A percentile compares a stretch with the other conserved stretches of the same genome.
Conservation (phyloP, 1,140 invertebrate species). For the Danaus plexippus region DNA sequence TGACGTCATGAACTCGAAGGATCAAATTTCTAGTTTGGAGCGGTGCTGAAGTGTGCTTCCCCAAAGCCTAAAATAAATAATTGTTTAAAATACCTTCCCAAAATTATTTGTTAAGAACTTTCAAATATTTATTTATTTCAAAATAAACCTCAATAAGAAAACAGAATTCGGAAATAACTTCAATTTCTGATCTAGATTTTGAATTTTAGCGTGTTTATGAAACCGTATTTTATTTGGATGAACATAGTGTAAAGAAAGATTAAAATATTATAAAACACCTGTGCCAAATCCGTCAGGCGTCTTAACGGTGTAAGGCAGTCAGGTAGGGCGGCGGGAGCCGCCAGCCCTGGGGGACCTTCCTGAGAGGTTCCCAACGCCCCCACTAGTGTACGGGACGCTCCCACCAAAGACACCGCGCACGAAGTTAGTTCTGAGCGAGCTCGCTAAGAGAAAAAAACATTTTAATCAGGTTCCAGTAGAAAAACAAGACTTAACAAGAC, state of each 20-base stretch:
- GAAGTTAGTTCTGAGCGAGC: conserved; percentile 84
- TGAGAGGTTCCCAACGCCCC: conserved; percentile 78
- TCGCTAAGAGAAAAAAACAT: conserved; percentile 53
- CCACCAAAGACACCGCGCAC: conserved; percentile 86
- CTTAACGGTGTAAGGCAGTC: conserved; percentile 80
- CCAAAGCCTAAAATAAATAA: conserved; percentile 72
- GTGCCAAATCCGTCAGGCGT: conserved; percentile 77
- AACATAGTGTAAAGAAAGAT: no score
- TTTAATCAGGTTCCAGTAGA: neutral
- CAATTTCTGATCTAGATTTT: no score
- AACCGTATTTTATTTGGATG: no score
- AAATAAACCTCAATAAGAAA: no score
- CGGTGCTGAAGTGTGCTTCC: conserved; percentile 81
- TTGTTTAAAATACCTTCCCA: neutral
- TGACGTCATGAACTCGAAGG: conserved; percentile 84
- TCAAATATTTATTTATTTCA: no score
- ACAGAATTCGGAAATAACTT: no score
- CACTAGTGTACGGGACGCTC: conserved; percentile 86
- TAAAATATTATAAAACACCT: conserved; percentile 34
- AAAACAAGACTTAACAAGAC: no score
- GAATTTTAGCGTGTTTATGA: no score
- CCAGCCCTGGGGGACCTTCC: conserved; percentile 70
- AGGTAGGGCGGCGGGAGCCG: conserved; percentile 76
- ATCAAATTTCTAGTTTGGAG: conserved; percentile 85
- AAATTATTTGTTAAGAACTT: no score